phyloP scores from a whole-genome alignment of 2,113 vertebrate species.

The Canis aureus region DNA sequence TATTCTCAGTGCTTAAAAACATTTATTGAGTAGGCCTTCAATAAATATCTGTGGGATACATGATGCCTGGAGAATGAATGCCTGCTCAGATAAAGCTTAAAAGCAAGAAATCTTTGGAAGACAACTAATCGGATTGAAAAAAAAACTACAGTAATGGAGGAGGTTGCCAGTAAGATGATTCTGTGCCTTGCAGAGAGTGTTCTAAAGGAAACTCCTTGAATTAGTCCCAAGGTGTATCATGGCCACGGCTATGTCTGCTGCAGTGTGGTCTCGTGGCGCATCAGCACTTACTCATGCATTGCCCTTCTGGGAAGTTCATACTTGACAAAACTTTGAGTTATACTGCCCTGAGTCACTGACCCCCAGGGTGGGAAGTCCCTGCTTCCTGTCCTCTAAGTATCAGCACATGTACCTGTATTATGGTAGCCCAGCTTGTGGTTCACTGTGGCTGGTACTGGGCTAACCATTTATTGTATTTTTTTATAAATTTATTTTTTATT shows the following conservation, averaged over 20 bases:
- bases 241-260: too few species aligned
- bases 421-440: background rate
- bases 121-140: background rate
- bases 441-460: background rate
- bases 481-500: too few species aligned
- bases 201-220: background rate
- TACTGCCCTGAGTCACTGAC: background rate
- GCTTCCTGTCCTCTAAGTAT: background rate
- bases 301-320: background rate
- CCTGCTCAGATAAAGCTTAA: slow-evolving; percentile 18
- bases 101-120: slow-evolving; percentile 24
- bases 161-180: background rate
- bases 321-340: background rate
- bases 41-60: background rate
- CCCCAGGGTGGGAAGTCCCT: background rate
- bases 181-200: background rate
- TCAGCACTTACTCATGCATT: background rate
- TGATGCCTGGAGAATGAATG: slow-evolving; percentile 30
- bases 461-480: background rate
- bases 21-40: background rate
- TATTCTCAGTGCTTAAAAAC: background rate
- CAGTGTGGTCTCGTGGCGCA: background rate
- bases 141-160: background rate
- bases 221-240: background rate
- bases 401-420: background rate